Evolutionary conservation across 2,888 invertebrate genomes (phyloP).

Genomic region (Willowsia nigromaculata): DNA sequence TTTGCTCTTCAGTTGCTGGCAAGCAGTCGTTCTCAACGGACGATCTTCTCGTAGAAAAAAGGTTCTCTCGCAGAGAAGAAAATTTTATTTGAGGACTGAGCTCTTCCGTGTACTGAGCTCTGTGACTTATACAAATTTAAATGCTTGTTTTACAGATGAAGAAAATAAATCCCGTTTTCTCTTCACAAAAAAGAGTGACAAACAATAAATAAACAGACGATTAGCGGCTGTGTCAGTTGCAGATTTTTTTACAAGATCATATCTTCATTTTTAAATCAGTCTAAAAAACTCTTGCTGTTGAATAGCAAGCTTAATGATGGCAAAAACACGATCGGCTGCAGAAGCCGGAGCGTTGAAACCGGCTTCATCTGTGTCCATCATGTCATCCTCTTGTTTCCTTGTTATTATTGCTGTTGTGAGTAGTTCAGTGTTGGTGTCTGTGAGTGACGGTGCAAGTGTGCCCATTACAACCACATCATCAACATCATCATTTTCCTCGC

Average conservation of each 20-base stretch:
- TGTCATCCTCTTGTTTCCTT: neutral
- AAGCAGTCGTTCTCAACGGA: slow-evolving; percentile 46
- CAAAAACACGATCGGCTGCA: neutral
- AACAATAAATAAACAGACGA: neutral
- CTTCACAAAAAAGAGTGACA: neutral
- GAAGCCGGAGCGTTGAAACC: neutral
- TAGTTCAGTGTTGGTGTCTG: neutral
- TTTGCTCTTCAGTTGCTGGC: slow-evolving; percentile 48
- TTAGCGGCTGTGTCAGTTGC: slow-evolving; percentile 7
- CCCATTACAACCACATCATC: slow-evolving; percentile 29
- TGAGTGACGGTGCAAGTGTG: slow-evolving; percentile 63
- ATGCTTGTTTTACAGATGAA: neutral
- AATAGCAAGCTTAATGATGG: slow-evolving; percentile 23
- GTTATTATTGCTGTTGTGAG: neutral
- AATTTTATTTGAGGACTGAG: neutral
- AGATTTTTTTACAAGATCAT: slow-evolving; percentile 7
- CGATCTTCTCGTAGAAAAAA: neutral
- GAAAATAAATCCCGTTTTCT: neutral
- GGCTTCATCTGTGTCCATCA: neutral
- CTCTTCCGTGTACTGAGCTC: neutral
- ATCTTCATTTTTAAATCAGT: neutral
- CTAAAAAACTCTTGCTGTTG: neutral
- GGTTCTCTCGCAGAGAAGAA: neutral
- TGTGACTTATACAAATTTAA: no score
- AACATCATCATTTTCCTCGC: neutral